phyloP scores from a whole-genome alignment of 2,888 invertebrate genomes.

The Zaprionus lineosus region DNA sequence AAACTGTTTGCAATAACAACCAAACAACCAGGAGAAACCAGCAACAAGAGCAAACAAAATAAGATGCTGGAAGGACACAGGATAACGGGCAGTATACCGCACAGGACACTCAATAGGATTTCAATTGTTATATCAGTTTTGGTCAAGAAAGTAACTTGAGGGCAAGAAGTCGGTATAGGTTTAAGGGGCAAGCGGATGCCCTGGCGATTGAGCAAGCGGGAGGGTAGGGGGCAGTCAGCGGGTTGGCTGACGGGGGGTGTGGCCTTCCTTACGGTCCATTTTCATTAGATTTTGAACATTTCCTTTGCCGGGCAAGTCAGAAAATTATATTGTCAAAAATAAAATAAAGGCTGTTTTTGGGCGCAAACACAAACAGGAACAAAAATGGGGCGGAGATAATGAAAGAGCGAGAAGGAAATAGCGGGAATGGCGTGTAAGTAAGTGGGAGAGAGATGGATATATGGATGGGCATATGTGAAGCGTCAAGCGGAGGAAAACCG shows the following conservation, averaged over 20 bases:
- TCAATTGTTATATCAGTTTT: constrained; percentile 59
- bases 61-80: constrained; percentile 4
- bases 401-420: not conserved
- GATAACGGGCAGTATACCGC: constrained; percentile 34
- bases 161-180: not conserved
- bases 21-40: too few species aligned
- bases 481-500: constrained; percentile 50
- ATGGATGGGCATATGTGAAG: constrained; percentile 3
- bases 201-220: too few species aligned
- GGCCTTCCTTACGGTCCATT: constrained; percentile 48
- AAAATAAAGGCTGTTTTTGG: constrained; percentile 74
- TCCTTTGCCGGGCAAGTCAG: constrained; percentile 66
- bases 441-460: not conserved
- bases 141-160: too few species aligned
- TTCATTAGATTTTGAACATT: constrained; percentile 68
- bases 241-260: not conserved
- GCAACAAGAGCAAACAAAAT: constrained; percentile 58
- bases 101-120: constrained; percentile 66
- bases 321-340: constrained; percentile 78
- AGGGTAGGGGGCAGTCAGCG: not conserved
- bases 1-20: constrained; percentile 72
- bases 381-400: not conserved
- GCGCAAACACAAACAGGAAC: constrained; percentile 28
- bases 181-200: too few species aligned
- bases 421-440: too few species aligned